Evolutionary conservation across 2,888 invertebrate species (phyloP).

Genomic region (Zelleria hepariella): DNA sequence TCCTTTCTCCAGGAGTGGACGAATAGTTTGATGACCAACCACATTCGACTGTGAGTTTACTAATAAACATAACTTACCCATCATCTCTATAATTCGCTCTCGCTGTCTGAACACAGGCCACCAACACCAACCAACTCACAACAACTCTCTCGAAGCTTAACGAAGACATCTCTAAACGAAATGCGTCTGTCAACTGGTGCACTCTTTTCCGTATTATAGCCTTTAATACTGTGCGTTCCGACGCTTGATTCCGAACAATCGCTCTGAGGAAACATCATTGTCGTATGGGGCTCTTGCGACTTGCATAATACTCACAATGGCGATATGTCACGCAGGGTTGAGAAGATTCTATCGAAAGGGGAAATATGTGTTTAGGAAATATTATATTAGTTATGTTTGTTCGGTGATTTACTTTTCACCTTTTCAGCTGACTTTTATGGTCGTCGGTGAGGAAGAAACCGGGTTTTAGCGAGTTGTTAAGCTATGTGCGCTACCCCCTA

Average conservation of each 20-base stretch:
- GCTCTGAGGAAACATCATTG: constrained; percentile 60
- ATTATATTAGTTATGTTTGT: not conserved
- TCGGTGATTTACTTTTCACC: not conserved
- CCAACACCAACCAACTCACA: constrained; percentile 20
- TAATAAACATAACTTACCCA: constrained; percentile 36
- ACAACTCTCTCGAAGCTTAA: constrained; percentile 18
- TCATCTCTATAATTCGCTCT: constrained; percentile 45
- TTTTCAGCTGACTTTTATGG: not conserved
- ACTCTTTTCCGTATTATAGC: constrained; percentile 36
- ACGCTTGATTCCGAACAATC: constrained; percentile 51
- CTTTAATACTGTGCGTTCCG: constrained; percentile 62
- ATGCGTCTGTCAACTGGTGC: constrained; percentile 33
- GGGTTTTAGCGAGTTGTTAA: no score
- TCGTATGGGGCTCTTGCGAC: constrained; percentile 21
- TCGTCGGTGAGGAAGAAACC: not conserved
- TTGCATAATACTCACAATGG: constrained; percentile 38
- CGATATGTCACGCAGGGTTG: constrained; percentile 29
- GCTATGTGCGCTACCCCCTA: no score
- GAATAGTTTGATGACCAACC: no score
- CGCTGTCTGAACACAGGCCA: constrained; percentile 20
- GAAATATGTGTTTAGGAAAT: constrained; percentile 23
- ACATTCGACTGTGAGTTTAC: not conserved
- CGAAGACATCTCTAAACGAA: constrained; percentile 35
- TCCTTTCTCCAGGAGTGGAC: no score
- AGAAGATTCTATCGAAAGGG: constrained; percentile 38